A percentile compares a stretch with the other conserved stretches of the same genome.
phyloP scores from a whole-genome alignment of 2,113 vertebrate genomes.

The Gambusia affinis region DNA sequence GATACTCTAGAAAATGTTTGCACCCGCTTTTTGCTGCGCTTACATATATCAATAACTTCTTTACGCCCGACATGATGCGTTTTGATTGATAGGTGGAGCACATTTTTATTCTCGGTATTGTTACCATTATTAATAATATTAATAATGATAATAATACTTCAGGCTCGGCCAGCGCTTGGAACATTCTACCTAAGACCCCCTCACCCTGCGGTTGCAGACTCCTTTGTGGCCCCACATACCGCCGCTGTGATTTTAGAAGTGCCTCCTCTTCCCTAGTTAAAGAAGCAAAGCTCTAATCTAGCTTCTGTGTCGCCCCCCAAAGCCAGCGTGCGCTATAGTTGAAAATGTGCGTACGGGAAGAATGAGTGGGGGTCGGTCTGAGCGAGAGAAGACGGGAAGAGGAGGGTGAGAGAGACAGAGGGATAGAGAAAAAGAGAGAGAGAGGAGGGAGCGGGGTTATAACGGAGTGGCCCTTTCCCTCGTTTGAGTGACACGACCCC shows the following conservation, averaged over 20 bases:
- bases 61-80: constrained; percentile 49
- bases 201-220: constrained; percentile 70
- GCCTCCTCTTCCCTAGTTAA: constrained; percentile 69
- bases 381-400: constrained; percentile 53
- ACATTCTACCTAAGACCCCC: constrained; percentile 67
- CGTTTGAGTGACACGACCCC: constrained; percentile 85
- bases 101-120: background rate
- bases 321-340: constrained; percentile 69
- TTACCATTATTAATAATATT: no score
- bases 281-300: constrained; percentile 80
- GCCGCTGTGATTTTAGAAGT: constrained; percentile 76
- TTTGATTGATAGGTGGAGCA: constrained; percentile 45
- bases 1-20: constrained; percentile 19
- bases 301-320: constrained; percentile 73
- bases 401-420: constrained; percentile 42
- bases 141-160: constrained; percentile 26
- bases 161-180: constrained; percentile 58
- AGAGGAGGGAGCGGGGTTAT: constrained; percentile 50
- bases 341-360: constrained; percentile 48
- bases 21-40: constrained; percentile 29
- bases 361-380: constrained; percentile 68
- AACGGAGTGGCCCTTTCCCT: constrained; percentile 77
- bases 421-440: constrained; percentile 14
- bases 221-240: constrained; percentile 79
- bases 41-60: constrained; percentile 60